Base-by-base conservation (phyloP, 2,888 invertebrate genomes). In the Torymus texanus region DNA sequence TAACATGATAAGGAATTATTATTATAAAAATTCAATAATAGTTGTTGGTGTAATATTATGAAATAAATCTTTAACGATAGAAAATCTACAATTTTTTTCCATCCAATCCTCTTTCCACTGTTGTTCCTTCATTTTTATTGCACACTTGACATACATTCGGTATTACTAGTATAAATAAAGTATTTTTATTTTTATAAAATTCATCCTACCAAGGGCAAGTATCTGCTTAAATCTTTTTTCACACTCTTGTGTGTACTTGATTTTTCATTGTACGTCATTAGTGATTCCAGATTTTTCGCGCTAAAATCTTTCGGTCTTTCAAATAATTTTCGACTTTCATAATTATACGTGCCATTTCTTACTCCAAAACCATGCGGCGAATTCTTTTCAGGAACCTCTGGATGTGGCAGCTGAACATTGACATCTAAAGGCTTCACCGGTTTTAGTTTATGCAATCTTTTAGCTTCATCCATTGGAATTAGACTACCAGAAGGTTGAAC, bases 1-100 rank as follows among this genome's bases (percentile, higher is more conserved):
- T 89, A 88, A 88, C 86, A 87, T 85, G 85, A 88, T 88, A 88
- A 88, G 87, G 86, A 88, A 88, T 88, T 86, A 88, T 88, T 88
- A 88, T 88, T 87, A 87, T 86, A 83, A 87, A 86, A 89, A 88
- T 89, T 88, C 88, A 87, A 89, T 89, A 88, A 89, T 89, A 89
- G 88, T 89, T 89, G 89, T 89, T 89, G 89, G 89, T 89, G 89
- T 89, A 89, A 89, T 89, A 89, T 89, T 89, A 89, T 88, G 87
- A 88, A 88, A 89, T 89, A 89, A 89, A 89, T 89, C 89, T 89
- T 89, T 89, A 88, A 89, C 86, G 87, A 88, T 87, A 88, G 81
- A 81, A 83, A 78, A 58, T 50, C 70, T 56, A 65, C 59, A 16
- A 77, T 67, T 79, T 80, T 68, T 56, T 67, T 2, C 13, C 29